A percentile compares a stretch with the other conserved stretches of the same genome.
phyloP scores from a whole-genome alignment of 2,797 vertebrate species.

The Martes flavigula region DNA sequence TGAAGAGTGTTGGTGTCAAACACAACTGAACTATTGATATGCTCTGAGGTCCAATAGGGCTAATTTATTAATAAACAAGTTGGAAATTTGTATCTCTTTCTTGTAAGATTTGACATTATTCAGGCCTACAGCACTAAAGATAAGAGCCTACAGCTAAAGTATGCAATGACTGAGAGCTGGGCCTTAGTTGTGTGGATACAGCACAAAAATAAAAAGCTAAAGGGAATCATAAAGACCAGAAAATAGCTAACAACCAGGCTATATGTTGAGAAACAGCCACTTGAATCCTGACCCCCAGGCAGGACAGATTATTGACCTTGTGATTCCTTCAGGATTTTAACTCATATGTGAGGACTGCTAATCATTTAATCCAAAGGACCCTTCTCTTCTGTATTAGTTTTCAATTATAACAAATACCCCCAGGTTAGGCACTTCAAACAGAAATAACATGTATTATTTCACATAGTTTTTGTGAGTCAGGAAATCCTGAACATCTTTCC shows the following conservation, averaged over 20 bases:
- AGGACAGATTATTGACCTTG: not conserved
- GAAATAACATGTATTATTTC: not conserved
- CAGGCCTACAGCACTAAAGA: not conserved
- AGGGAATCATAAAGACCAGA: not conserved
- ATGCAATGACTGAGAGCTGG: not conserved
- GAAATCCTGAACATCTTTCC: not conserved
- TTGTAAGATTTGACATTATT: conserved; percentile 5
- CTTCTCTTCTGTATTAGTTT: not conserved
- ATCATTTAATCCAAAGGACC: not conserved
- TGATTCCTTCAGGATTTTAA: not conserved
- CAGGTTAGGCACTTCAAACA: not conserved
- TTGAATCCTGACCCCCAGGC: not conserved
- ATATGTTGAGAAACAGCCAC: not conserved
- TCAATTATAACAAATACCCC: not conserved
- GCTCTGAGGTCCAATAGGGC: not conserved
- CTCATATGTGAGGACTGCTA: not conserved
- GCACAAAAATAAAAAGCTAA: not conserved
- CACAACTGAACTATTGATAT: not conserved
- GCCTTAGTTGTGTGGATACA: not conserved
- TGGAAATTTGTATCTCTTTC: conserved; percentile 36
- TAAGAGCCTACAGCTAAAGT: not conserved
- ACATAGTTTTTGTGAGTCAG: not conserved
- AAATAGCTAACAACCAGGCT: not conserved
- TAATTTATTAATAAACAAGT: conserved; percentile 48
- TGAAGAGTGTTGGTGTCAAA: not conserved